Evolutionary conservation across 2,888 invertebrate genomes (phyloP), one percentile per base, ranked within the genome.

Genomic region (Proisotoma minuta): DNA sequence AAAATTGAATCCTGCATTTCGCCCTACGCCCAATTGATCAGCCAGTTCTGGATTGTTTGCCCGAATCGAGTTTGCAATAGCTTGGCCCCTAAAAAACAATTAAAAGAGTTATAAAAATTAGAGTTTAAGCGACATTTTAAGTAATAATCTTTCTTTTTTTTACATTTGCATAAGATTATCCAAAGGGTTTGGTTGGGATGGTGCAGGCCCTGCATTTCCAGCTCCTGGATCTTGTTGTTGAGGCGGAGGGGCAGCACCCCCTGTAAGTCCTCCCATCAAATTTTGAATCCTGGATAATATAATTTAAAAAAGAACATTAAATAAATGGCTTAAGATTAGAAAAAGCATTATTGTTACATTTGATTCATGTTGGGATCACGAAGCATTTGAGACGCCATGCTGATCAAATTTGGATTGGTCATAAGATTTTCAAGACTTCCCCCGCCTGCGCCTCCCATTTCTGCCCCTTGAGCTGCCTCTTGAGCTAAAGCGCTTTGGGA

Each of bases 361-460:
- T 86, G 86, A 76, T 88, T 87, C 84, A 93, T 88, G 70, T 84
- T 84, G 15, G 91, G 91, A 79, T 92, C 88, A n/a, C 84, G 81
- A 73, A 92, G 82, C 85, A 93, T 86, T 76, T 88, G 87, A 4
- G 87, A 84, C 2, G 91, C 91, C 87, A 92, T 89, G 74, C 85
- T 87, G 77, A 92, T 83, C 66, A 95, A 81, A 18, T 86, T 85
- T 3, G 92, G 91, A 78, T 92, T 91, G 75, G 84, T 87, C 60
- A 93, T 81, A 62, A 93, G 78, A 3, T 84, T 82, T 52, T 70
- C 68, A 20, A 73, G 60, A 48, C 67, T n/a, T 34, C 34, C 34
- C 53, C 3, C 63, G 59, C 12, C 48, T 18, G 39, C 22, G n/a
- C 10, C 12, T 3, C 4, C 12, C 10, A 10, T 3, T 10, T 23